Conservation (phyloP, 2,888 invertebrate species). For the Rhopalosiphum nymphaeae region DNA sequence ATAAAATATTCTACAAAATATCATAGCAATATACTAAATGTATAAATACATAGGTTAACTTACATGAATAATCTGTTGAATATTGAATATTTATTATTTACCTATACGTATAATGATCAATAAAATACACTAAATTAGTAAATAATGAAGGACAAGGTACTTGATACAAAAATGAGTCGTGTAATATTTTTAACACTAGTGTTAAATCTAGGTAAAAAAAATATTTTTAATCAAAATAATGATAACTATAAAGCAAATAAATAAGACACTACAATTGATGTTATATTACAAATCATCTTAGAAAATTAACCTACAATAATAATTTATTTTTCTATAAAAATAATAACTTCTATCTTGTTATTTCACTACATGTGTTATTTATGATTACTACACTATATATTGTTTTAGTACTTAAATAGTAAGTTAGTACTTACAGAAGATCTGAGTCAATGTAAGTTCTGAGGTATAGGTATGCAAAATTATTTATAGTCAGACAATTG, state of each 20-base stretch:
- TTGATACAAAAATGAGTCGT: too few species aligned
- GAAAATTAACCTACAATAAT: neutral
- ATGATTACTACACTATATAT: neutral
- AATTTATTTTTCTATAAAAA: neutral
- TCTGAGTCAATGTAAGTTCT: neutral
- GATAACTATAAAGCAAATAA: neutral
- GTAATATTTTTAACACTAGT: too few species aligned
- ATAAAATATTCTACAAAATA: too few species aligned
- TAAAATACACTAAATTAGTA: too few species aligned
- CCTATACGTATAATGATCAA: too few species aligned
- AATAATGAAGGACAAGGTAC: too few species aligned
- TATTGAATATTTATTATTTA: too few species aligned
- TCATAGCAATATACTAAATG: too few species aligned
- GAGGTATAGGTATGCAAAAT: neutral
- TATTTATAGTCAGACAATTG: neutral
- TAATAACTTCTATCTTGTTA: neutral
- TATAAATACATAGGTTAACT: too few species aligned
- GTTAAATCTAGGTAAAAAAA: neutral
- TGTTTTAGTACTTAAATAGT: too few species aligned
- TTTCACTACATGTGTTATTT: neutral
- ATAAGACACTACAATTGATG: neutral
- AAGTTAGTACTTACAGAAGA: neutral
- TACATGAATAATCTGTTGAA: too few species aligned
- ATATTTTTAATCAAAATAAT: neutral
- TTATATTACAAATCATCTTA: neutral